These are phyloP conservation scores for Nannoperca australis DNA, from an alignment of 2,797 vertebrate species.

Conservation along the genomic window DNA sequence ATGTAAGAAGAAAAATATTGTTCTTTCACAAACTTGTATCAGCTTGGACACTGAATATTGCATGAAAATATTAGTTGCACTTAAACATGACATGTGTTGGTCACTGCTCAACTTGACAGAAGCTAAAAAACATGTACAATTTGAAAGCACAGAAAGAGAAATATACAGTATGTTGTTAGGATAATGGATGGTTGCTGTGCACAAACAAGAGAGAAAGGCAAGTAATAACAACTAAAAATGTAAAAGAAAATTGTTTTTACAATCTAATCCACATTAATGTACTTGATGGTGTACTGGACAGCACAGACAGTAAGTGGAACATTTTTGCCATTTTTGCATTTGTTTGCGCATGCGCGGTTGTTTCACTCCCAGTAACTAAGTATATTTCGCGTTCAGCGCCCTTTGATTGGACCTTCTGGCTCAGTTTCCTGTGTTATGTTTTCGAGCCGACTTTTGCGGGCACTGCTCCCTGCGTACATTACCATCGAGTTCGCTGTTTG, in stretches of 20 bases:
- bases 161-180: background rate
- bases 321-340: background rate
- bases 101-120: background rate
- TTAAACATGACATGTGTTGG: background rate
- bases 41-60: background rate
- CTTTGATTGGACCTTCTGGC: constrained; percentile 67
- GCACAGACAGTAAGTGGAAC: too few relatives aligned
- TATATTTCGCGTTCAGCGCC: background rate
- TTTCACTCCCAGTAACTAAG: constrained; percentile 39
- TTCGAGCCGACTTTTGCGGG: constrained; percentile 52
- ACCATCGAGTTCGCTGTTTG: constrained; percentile 17
- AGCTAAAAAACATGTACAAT: background rate
- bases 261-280: background rate
- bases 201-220: background rate
- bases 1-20: background rate
- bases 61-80: background rate
- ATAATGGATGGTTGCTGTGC: background rate
- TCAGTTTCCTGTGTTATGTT: constrained; percentile 72
- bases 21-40: background rate
- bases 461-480: constrained; percentile 30
- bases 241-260: background rate
- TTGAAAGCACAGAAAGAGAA: background rate
- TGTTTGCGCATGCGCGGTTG: constrained; percentile 68
- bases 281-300: background rate
- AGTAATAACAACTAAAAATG: background rate